These are phyloP conservation scores for Spinibarbus caldwelli DNA, from an alignment of 2,797 vertebrate genomes.

Conservation along the genomic window DNA sequence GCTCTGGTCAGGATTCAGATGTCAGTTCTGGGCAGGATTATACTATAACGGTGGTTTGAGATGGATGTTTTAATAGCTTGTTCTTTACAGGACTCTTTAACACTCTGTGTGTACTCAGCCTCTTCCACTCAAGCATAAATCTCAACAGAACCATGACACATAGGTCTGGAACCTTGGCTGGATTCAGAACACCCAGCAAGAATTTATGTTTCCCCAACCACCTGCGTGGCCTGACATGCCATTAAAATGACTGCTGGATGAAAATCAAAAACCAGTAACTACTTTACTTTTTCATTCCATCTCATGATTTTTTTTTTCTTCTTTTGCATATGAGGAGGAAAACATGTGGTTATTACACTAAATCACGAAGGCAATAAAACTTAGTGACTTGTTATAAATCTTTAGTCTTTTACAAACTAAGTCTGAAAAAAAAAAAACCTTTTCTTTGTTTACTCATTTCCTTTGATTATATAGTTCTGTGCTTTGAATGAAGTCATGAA, in stretches of 20 bases:
- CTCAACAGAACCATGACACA: conserved; percentile 47
- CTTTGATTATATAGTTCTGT: background rate
- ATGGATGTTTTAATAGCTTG: conserved; percentile 35
- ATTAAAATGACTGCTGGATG: conserved; percentile 50
- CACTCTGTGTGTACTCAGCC: conserved; percentile 46
- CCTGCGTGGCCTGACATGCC: conserved; percentile 41
- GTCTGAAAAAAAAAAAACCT: background rate
- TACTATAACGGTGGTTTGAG: conserved; percentile 11
- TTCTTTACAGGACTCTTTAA: conserved; percentile 56
- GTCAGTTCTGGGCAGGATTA: conserved; percentile 1
- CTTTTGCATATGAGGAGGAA: conserved; percentile 6
- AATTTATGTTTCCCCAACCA: conserved; percentile 51
- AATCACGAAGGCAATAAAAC: conserved; percentile 25
- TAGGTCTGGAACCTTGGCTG: conserved; percentile 39
- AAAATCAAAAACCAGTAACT: conserved; percentile 44
- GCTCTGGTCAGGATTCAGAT: background rate
- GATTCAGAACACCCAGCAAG: conserved; percentile 43
- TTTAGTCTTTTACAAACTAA: background rate
- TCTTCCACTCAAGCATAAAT: conserved; percentile 57
- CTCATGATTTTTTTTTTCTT: conserved; percentile 10
- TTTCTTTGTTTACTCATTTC: conserved; percentile 23
- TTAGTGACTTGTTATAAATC: background rate
- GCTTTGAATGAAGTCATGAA: background rate
- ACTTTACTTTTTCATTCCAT: conserved; percentile 31
- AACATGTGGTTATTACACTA: conserved; percentile 24